phyloP scores from a whole-genome alignment of 2,113 vertebrate species.

The Microcebus lehilahytsara region DNA sequence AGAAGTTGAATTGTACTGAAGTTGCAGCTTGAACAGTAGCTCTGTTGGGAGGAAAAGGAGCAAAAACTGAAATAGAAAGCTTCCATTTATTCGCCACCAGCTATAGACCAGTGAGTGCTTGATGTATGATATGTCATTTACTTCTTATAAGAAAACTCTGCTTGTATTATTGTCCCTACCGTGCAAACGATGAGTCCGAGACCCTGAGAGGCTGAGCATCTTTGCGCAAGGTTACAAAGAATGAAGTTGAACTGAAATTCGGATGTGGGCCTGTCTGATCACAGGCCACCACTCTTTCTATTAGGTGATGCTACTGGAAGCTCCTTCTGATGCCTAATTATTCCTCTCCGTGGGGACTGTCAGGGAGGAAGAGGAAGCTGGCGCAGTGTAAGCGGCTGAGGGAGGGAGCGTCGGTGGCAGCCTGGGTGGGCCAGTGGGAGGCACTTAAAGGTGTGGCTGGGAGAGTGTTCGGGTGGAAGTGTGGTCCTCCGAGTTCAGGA shows the following conservation, averaged over 20 bases:
- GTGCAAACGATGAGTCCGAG: fast-evolving
- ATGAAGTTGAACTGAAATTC: neutral
- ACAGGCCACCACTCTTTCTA: neutral
- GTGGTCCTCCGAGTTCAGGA: neutral
- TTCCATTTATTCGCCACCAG: neutral
- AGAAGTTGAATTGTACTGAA: neutral
- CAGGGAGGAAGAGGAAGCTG: neutral
- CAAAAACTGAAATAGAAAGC: neutral
- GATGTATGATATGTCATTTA: fast-evolving
- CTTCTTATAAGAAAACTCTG: neutral
- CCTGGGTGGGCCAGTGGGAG: neutral
- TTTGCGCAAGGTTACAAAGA: neutral
- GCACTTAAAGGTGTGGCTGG: neutral
- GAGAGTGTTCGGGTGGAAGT: neutral
- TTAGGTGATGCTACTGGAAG: too few relatives aligned
- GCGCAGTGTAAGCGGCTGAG: neutral
- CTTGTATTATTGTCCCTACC: neutral
- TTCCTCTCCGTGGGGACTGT: neutral
- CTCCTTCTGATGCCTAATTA: neutral
- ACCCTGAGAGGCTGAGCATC: neutral
- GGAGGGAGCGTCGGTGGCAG: neutral
- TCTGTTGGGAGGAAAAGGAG: neutral
- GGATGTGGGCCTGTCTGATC: neutral
- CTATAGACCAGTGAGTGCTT: neutral
- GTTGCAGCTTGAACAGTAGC: neutral